A percentile compares a stretch with the other conserved stretches of the same genome.
These are phyloP conservation scores for Oreamnos americanus DNA, from an alignment of 2,113 vertebrate species.

Conservation along the genomic window DNA sequence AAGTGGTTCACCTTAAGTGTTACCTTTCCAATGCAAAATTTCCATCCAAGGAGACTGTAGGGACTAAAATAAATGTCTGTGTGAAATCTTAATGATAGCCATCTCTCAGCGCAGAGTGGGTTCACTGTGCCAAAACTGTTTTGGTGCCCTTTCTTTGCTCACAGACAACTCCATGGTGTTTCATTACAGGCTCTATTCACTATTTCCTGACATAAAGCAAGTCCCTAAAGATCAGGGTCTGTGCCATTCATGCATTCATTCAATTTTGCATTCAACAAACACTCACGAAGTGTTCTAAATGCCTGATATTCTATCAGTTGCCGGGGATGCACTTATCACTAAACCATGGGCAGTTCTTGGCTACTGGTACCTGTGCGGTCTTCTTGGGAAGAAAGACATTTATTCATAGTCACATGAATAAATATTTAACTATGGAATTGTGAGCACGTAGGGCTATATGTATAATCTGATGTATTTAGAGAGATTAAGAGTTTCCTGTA, in stretches of 20 bases:
- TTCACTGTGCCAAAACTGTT: not conserved
- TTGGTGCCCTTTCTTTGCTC: not conserved
- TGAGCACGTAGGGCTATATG: not conserved
- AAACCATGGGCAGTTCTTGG: not conserved
- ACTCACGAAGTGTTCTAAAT: not conserved
- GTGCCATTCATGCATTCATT: not conserved
- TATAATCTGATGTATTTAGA: not conserved
- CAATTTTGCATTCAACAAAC: not conserved
- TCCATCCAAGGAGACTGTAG: not conserved
- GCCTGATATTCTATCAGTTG: not conserved
- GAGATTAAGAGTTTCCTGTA: not conserved
- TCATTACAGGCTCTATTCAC: not conserved
- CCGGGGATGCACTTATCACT: not conserved
- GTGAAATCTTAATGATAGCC: not conserved
- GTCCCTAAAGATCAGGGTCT: not conserved
- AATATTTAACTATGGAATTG: not conserved
- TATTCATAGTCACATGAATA: not conserved
- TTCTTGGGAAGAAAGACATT: not conserved
- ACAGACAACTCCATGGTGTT: too few relatives aligned
- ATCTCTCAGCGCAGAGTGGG: not conserved
- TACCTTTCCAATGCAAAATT: not conserved
- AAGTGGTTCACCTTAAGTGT: not conserved
- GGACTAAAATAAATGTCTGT: not conserved
- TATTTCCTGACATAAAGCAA: not conserved
- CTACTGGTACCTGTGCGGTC: too few relatives aligned